Conservation (phyloP, 2,113 vertebrate genomes). For the Pleuronectes platessa region DNA sequence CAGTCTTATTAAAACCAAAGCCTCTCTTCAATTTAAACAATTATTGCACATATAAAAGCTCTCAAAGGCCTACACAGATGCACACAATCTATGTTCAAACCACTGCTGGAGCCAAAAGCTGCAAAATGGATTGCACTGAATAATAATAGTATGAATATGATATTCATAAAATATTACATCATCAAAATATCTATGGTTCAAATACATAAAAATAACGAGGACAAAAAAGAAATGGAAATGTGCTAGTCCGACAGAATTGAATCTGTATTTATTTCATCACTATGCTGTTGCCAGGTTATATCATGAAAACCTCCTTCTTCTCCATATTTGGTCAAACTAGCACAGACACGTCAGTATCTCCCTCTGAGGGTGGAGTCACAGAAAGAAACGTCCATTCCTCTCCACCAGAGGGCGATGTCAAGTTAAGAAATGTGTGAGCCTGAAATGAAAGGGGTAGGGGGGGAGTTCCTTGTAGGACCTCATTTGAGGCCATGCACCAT, state of each 20-base stretch:
- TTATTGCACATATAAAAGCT: conserved; percentile 39
- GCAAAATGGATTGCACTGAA: not conserved
- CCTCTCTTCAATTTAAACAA: conserved; percentile 15
- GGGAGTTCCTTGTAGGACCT: not conserved
- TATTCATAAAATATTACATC: not conserved
- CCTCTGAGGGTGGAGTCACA: not conserved
- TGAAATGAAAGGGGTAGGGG: not conserved
- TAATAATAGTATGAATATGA: not conserved
- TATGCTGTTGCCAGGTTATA: not conserved
- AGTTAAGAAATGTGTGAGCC: conserved; percentile 2
- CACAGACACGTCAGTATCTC: not conserved
- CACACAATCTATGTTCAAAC: conserved; percentile 20
- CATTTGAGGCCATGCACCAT: not conserved
- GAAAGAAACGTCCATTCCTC: conserved; percentile 12
- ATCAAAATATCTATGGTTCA: not conserved
- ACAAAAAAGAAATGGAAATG: not conserved
- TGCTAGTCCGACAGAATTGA: not conserved
- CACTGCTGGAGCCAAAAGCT: not conserved
- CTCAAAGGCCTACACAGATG: not conserved
- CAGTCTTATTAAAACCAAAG: conserved; percentile 9
- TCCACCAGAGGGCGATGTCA: conserved; percentile 69
- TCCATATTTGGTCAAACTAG: not conserved
- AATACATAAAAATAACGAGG: not conserved
- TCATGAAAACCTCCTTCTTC: not conserved
- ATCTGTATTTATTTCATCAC: not conserved